Evolutionary conservation across 2,113 vertebrate species (phyloP), one percentile per base, ranked within the genome.

Genomic region (Strigops habroptila): DNA sequence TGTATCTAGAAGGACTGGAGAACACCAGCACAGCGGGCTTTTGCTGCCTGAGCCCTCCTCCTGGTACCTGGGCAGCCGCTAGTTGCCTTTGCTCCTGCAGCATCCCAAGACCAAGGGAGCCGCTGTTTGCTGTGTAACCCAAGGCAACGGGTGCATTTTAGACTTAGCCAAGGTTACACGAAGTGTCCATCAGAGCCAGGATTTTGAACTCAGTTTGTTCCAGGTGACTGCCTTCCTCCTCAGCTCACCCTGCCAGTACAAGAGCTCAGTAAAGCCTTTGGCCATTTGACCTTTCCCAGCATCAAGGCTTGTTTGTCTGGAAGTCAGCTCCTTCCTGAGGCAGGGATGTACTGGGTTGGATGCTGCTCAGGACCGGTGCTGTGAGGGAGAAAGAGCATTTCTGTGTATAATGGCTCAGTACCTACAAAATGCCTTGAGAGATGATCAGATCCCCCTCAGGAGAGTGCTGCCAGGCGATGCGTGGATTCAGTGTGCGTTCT

Each of bases 401-500:
- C 86, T 39, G 68, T 7, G 0, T 79, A 2, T 63, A 88, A 52
- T 71, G 65, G n/a, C 77, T 90, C 51, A 18, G 51, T 48, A 12
- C 35, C 48, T 82, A 65, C 78, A 82, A 11, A 94, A 14, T n/a
- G 62, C 81, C 69, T 27, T 0, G 0, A 48, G 65, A 57, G 37
- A 21, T 1, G 8, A 28, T 39, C 18, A 39, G 46, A 16, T 60
- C 30, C 41, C 57, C 19, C 22, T 10, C 33, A 71, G 83, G 68
- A 41, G 59, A 43, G 60, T 0, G 0, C 60, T 49, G 83, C 6
- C 2, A 35, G 78, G 8, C 0, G 0, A 18, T 1, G 7, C 22
- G 59, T 35, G 48, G 17, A 31, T 57, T 49, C 51, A 0, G 12
- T 10, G 60, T 28, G 22, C 21, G 3, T 19, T 0, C 0, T 1